Conservation (phyloP, 2,113 vertebrate genomes). For the Pholis gunnellus region DNA sequence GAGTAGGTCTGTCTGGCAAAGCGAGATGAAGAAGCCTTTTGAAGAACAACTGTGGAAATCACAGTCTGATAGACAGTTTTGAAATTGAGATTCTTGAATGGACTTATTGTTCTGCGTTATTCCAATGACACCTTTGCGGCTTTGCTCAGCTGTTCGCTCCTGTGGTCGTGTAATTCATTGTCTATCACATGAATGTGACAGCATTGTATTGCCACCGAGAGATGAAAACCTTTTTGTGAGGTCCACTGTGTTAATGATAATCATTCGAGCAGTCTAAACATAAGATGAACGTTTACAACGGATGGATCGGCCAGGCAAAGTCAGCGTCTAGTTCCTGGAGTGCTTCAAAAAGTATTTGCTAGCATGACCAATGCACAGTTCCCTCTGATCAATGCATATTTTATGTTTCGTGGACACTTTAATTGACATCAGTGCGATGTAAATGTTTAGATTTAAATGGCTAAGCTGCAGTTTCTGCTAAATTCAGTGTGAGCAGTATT, state of each 20-base stretch:
- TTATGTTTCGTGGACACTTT: not conserved
- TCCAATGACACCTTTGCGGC: not conserved
- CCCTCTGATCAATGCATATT: not conserved
- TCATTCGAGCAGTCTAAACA: not conserved
- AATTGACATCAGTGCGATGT: not conserved
- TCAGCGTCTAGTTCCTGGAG: not conserved
- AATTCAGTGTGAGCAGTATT: not conserved
- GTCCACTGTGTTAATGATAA: not conserved
- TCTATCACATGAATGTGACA: not conserved
- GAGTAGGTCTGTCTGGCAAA: not conserved
- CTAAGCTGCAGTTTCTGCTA: not conserved
- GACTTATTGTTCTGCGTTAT: not conserved
- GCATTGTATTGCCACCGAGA: not conserved
- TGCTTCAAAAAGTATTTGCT: not conserved
- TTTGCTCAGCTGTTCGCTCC: not conserved
- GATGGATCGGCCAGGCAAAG: not conserved
- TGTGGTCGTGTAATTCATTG: not conserved
- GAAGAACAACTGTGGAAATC: not conserved
- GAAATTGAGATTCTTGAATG: not conserved
- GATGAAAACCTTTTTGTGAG: not conserved
- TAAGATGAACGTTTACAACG: not conserved
- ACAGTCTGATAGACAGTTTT: not conserved
- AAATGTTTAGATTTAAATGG: not conserved
- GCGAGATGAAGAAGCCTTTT: not conserved
- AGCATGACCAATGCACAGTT: not conserved